A percentile compares a stretch with the other conserved stretches of the same genome.
phyloP scores from a whole-genome alignment of 2,888 invertebrate genomes.

The Leucoma salicis region DNA sequence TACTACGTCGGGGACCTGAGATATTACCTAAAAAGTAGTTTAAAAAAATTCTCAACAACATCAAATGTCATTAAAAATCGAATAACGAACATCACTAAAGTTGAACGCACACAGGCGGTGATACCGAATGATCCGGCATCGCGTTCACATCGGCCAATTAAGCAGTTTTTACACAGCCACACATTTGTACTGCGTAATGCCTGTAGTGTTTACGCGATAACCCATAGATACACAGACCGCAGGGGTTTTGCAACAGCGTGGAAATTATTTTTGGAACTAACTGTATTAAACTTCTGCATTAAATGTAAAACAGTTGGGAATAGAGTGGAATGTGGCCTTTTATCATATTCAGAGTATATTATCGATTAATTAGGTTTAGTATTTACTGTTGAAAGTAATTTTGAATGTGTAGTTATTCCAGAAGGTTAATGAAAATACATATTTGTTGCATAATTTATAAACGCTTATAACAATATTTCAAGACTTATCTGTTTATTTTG shows the following conservation, averaged over 20 bases:
- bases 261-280: conserved; percentile 34
- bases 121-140: conserved; percentile 69
- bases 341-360: too few species aligned
- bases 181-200: conserved; percentile 67
- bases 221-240: conserved; percentile 27
- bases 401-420: too few species aligned
- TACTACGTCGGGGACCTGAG: too few species aligned
- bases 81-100: conserved; percentile 49
- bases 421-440: too few species aligned
- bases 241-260: conserved; percentile 5
- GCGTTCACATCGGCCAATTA: conserved; percentile 64
- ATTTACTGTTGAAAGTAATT: too few species aligned
- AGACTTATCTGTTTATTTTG: too few species aligned
- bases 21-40: not conserved
- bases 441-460: too few species aligned
- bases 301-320: not conserved
- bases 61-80: conserved; percentile 15
- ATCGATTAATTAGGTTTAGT: too few species aligned
- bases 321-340: too few species aligned
- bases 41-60: not conserved
- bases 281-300: conserved; percentile 7
- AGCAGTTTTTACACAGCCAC: conserved; percentile 74
- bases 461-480: too few species aligned
- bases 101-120: conserved; percentile 52
- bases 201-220: conserved; percentile 38